Base-by-base conservation (phyloP, 2,113 vertebrate genomes). In the Sclerurus mexicanus region DNA sequence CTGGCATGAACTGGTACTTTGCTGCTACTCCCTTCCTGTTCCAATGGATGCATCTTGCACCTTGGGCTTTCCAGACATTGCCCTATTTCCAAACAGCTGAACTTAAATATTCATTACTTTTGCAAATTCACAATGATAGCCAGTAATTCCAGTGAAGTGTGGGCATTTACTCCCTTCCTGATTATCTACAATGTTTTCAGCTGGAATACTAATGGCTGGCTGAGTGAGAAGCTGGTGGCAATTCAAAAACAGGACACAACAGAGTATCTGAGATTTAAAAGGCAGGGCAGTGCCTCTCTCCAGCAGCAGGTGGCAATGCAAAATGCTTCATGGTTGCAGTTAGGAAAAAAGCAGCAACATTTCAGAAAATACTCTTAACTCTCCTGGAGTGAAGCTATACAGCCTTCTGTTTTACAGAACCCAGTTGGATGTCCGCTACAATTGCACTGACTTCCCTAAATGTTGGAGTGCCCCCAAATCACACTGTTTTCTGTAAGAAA, bases 261-360 rank as follows among this genome's bases (percentile, higher is more conserved):
- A 12, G 37, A 64, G 23, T 35, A 23, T 30, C 16, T 13, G 77
- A 30, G 37, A n/a, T 62, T 58, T 49, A 39, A 58, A 93, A 91
- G 37, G 69, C 47, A 58, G 24, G 19, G 93, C 78, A 97, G 67
- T 95, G 68, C 88, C 86, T 76, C 4, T 56, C 21, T 80, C 72
- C 64, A 86, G 68, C 98, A 97, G 95, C 87, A 98, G 98, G 95
- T 97, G 98, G 97, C 97, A 98, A 91, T 92, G 58, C 73, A 90
- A 89, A 93, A 69, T 79, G 55, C 67, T 71, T 66, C 78, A n/a
- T 46, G 2, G 3, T 18, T 87, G 83, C n/a, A n/a, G 49, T 60
- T 20, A 63, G 33, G 53, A n/a, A 73, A 87, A 95, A 89, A 62
- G 30, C 62, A 66, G 67, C 52, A 92, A 50, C 62, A 59, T 93